Evolutionary conservation across 2,888 invertebrate species (phyloP).

Genomic region (Zonitis immaculata): DNA sequence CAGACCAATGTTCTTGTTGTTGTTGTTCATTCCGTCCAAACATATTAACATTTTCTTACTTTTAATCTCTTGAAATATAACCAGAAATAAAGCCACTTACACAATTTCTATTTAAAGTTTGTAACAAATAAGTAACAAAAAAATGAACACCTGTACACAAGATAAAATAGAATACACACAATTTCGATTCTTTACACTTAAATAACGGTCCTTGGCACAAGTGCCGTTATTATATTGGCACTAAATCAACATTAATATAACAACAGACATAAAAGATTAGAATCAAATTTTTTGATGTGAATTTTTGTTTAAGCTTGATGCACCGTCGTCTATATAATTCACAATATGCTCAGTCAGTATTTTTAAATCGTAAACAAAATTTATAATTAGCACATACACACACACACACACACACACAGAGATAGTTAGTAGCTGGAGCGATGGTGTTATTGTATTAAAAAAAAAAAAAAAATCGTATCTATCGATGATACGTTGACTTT

Average conservation of each 20-base stretch:
- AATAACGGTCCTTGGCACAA: conserved; percentile 10
- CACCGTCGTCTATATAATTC: too few relatives aligned
- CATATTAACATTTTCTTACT: conserved; percentile 14
- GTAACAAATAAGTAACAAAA: not conserved
- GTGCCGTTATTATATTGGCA: conserved; percentile 3
- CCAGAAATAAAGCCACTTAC: too few relatives aligned
- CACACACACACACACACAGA: too few relatives aligned
- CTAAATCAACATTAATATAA: conserved; percentile 2
- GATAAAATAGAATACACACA: not conserved
- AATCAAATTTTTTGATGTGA: not conserved
- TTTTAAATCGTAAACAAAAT: conserved; percentile 29
- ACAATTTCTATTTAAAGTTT: not conserved
- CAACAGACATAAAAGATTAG: not conserved
- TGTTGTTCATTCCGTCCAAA: conserved; percentile 41
- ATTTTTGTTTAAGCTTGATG: conserved; percentile 3
- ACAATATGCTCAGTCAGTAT: conserved; percentile 12
- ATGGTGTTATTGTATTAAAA: not conserved
- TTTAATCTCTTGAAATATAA: too few relatives aligned
- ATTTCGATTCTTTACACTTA: not conserved
- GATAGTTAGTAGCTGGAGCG: not conserved
- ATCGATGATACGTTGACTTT: conserved; percentile 8
- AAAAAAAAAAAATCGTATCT: too few relatives aligned
- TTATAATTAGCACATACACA: conserved; percentile 27
- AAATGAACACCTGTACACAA: not conserved
- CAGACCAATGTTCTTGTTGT: conserved; percentile 65